Base-by-base conservation (phyloP, 2,888 invertebrate species). In the Drosophila ezoana region DNA sequence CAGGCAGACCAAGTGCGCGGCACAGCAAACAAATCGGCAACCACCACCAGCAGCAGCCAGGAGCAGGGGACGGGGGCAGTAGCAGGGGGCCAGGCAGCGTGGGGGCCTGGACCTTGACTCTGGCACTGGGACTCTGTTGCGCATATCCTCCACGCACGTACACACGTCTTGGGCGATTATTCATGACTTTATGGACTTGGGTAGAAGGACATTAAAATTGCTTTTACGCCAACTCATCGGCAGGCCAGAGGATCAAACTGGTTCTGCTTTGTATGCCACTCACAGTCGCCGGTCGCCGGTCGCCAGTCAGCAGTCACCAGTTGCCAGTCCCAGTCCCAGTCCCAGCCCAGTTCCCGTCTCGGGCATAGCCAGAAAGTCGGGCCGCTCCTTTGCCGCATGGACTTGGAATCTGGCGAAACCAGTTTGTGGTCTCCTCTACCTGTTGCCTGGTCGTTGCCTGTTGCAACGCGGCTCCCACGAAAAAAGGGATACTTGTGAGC, bases 121-220 rank as follows among this genome's bases (percentile, higher is more conserved):
- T 58, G 51, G 57, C 44, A 16, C 41, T 45, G 44, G 38, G 51
- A 40, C 8, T 18, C 64, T 43, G 51, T n/a, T 56, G 69, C 20
- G 62, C 53, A 72, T 67, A 63, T 79, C 82, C 87, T 82, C 87
- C 79, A 79, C 76, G 79, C 82, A 82, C 85, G 85, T 82, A 86
- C 68, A 51, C 14, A 40, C 41, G 48, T 54, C 45, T 52, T 59
- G 64, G 71, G 61, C 79, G 84, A 85, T 87, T 87, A 84, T 86
- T 88, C 86, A 88, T 84, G 85, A 83, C 76, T 88, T 84, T 88
- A 84, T 88, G 88, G 87, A 81, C 65, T 77, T 72, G 76, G 79
- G 88, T 85, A 86, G 84, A 83, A 86, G 86, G 86, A 86, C 86
- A 86, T 86, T 86, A 86, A 85, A 86, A 85, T 72, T 84, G 82